A percentile compares a stretch with the other conserved stretches of the same genome.
Conservation (phyloP, 1,140 invertebrate species). For the Saxidomus purpurata region DNA sequence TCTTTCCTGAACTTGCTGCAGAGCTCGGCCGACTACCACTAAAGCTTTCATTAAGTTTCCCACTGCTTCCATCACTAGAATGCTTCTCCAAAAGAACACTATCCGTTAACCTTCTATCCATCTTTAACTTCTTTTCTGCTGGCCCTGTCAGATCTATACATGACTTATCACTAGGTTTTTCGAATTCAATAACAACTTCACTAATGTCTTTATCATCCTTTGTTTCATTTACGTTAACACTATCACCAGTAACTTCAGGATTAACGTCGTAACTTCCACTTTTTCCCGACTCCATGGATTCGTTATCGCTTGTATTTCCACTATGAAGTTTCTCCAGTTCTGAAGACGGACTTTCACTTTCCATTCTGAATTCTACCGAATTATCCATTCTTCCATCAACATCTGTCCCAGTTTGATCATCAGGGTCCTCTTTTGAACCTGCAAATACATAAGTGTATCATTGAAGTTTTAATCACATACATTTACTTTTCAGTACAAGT, state of each 20-base stretch:
- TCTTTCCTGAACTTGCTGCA: conserved; percentile 54
- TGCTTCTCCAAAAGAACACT: conserved; percentile 55
- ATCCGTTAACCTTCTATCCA: conserved; percentile 54
- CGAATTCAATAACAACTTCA: background rate
- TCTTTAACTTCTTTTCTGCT: conserved; percentile 38
- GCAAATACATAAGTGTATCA: background rate
- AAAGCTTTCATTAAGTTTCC: conserved; percentile 49
- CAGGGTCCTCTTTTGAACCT: conserved; percentile 26
- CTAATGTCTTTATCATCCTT: background rate
- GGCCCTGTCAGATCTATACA: conserved; percentile 15
- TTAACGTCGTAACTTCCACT: conserved; percentile 54
- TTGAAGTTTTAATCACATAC: background rate
- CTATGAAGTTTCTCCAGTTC: conserved; percentile 43
- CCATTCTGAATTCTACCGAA: conserved; percentile 50
- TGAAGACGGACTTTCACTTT: conserved; percentile 53
- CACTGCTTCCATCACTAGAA: conserved; percentile 22
- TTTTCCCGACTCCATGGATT: conserved; percentile 48
- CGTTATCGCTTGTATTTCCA: conserved; percentile 43
- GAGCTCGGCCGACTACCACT: conserved; percentile 47
- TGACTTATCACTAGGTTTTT: background rate
- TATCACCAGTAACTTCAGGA: conserved; percentile 26
- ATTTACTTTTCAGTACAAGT: background rate
- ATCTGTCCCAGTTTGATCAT: conserved; percentile 35
- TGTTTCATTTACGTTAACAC: background rate
- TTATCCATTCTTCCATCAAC: conserved; percentile 45